phyloP scores from a whole-genome alignment of 2,888 invertebrate genomes.

The Panopea generosa region DNA sequence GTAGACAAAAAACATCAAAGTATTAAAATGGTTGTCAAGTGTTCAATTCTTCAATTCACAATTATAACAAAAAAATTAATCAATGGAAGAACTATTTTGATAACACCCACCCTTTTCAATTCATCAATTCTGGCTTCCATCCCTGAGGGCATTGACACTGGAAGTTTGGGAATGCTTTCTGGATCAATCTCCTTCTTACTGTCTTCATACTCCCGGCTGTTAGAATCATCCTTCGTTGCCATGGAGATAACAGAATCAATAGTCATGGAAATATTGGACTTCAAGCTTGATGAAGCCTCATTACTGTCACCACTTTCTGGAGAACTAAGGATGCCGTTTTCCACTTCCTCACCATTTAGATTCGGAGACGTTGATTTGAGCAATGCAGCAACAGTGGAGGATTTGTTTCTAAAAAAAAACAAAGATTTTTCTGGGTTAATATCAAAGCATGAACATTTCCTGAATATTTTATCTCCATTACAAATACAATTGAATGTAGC shows the following conservation, averaged over 20 bases:
- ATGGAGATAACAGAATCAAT: slow-evolving; percentile 62
- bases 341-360: slow-evolving; percentile 44
- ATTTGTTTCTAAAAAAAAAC: slow-evolving; percentile 74
- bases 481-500: no score
- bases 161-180: slow-evolving; percentile 77
- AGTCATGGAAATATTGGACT: slow-evolving; percentile 53
- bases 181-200: slow-evolving; percentile 59
- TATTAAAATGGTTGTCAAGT: no score
- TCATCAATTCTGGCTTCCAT: slow-evolving; percentile 86
- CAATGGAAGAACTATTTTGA: no score
- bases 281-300: slow-evolving; percentile 49
- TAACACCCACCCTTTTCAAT: slow-evolving; percentile 85
- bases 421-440: no score
- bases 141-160: slow-evolving; percentile 86
- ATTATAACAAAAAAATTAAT: no score
- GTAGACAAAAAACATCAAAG: no score
- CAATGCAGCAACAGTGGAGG: slow-evolving; percentile 81
- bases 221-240: slow-evolving; percentile 75
- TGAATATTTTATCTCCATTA: no score
- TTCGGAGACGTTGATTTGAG: slow-evolving; percentile 68
- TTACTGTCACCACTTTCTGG: slow-evolving; percentile 52
- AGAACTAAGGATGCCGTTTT: slow-evolving; percentile 41
- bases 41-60: no score
- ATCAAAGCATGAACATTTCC: no score
- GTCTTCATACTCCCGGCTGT: slow-evolving; percentile 80